Evolutionary conservation across 2,888 invertebrate species (phyloP), one percentile per base, ranked within the genome.

Genomic region (Bombylius discolor): DNA sequence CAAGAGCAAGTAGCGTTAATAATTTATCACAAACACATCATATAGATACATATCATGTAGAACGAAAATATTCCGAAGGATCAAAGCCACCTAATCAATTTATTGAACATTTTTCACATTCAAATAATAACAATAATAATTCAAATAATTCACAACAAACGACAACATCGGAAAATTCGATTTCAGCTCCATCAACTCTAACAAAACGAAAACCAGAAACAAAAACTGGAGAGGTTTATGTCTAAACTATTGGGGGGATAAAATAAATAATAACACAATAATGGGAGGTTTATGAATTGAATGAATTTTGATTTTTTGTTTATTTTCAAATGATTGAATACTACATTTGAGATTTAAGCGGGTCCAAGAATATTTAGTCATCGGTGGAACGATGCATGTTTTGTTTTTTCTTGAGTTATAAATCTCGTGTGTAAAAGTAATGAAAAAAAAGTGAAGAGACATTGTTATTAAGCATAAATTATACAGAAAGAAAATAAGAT

Each of bases 201-300:
- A 70, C 70, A 47, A 73, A 73, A 61, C 66, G 67, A 57, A 67
- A 65, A 55, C 68, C 71, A 3, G 73, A 74, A 58, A 63, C 65
- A 11, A 71, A 72, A 60, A 71, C 70, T 12, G 72, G 72, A 14
- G 73, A 73, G 59, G 73, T 73, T 49, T 73, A 73, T 64, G 73
- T 73, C 23, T 73, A 59, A 11, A 42, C 23, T 23, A 23, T 2
- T 23, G 23, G 23, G 23, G 23, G 23, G 23, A 23, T 23, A 23
- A 23, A 23, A 23, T 23, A 23, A 23, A 23, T 23, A n/a, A n/a
- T n/a, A n/a, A n/a, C n/a, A n/a, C n/a, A n/a, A n/a, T n/a, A 23
- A 23, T 23, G 23, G 23, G 23, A 23, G 23, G 23, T 23, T 23
- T 23, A 23, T 23, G 23, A 23, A 23, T 23, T 23, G 23, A 23